Percentiles rank a stretch among this genome's conserved stretches.
phyloP scores from a whole-genome alignment of 2,113 vertebrate genomes.

The Osmerus eperlanus region DNA sequence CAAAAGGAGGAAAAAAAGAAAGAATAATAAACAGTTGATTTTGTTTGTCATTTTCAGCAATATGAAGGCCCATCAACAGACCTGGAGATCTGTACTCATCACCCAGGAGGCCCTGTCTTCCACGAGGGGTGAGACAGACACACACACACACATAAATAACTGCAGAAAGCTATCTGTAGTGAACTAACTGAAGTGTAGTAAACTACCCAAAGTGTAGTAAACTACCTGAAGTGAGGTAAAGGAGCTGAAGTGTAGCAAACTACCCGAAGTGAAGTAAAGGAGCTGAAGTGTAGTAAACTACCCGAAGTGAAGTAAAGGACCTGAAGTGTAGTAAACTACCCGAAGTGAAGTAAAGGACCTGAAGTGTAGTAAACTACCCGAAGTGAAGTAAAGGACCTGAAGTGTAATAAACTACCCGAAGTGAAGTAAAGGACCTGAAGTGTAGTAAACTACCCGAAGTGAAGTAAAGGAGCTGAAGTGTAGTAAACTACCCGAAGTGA shows the following conservation, averaged over 20 bases:
- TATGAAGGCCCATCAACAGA: slow-evolving; percentile 80
- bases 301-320: not conserved
- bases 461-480: not conserved
- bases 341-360: not conserved
- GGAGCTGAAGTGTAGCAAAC: not conserved
- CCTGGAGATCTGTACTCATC: slow-evolving; percentile 78
- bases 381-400: no score
- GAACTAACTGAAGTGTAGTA: no score
- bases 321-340: no score
- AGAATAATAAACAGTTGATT: not conserved
- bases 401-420: no score
- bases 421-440: no score
- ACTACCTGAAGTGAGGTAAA: not conserved
- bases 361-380: not conserved
- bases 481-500: not conserved
- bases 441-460: no score
- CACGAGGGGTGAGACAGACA: slow-evolving; percentile 87
- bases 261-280: not conserved
- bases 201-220: no score
- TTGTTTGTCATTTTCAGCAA: slow-evolving; percentile 61
- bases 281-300: not conserved
- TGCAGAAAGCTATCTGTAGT: not conserved
- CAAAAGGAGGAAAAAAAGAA: no score
- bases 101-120: slow-evolving; percentile 87
- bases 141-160: not conserved